Conservation (phyloP, 1,140 invertebrate species). For the Venturia canescens region DNA sequence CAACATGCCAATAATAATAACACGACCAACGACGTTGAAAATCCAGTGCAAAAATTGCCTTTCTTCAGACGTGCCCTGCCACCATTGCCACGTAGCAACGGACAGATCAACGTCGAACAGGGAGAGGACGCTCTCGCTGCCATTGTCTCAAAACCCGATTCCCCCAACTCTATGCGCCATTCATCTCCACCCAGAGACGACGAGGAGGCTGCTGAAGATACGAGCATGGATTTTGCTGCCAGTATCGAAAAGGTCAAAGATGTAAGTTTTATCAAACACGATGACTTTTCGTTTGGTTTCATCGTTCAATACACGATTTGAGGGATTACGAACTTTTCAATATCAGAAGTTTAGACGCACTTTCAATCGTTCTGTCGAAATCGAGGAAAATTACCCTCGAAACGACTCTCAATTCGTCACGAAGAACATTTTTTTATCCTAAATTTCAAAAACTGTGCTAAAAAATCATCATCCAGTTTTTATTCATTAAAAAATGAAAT, state of each 20-base stretch:
- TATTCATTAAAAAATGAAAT: no score
- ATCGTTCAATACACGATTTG: no score
- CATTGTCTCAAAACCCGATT: conserved; percentile 69
- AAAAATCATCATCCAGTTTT: no score
- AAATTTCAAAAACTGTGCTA: no score
- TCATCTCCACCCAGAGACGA: conserved; percentile 66
- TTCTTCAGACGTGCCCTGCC: conserved; percentile 86
- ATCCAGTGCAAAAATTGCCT: conserved; percentile 71
- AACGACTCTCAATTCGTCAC: no score
- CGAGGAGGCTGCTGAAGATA: conserved; percentile 75
- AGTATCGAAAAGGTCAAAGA: conserved; percentile 96
- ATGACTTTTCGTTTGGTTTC: no score
- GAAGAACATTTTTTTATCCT: no score
- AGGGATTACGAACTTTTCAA: no score
- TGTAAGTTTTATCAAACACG: conserved; percentile 79
- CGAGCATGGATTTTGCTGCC: conserved; percentile 89
- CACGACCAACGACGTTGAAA: conserved; percentile 62
- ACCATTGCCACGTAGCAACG: conserved; percentile 83
- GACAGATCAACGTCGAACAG: conserved; percentile 68
- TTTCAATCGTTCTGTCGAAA: no score
- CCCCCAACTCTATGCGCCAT: conserved; percentile 67
- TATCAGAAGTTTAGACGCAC: no score
- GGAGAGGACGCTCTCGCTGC: conserved; percentile 67
- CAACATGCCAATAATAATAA: conserved; percentile 73
- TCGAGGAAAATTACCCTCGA: no score